Evolutionary conservation across 2,888 invertebrate genomes (phyloP).

Genomic region (Drosophila paracracens): DNA sequence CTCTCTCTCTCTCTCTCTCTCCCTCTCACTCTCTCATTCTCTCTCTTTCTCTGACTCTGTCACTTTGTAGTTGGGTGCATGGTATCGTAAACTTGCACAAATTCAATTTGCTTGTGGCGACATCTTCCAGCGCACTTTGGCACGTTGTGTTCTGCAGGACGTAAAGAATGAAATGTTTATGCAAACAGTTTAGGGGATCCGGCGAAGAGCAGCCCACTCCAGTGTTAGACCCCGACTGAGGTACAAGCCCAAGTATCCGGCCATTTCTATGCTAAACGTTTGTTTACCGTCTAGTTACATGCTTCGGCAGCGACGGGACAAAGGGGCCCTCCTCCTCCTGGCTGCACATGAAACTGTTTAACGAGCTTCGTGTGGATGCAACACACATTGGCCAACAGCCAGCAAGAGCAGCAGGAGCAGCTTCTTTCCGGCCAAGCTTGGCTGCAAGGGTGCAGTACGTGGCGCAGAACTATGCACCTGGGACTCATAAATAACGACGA

Average conservation of each 20-base stretch:
- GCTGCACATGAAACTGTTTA: constrained; percentile 40
- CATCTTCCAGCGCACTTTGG: constrained; percentile 61
- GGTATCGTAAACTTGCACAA: constrained; percentile 47
- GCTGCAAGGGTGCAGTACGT: constrained; percentile 32
- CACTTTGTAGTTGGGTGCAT: neutral
- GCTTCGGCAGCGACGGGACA: constrained; percentile 23
- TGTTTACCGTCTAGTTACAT: constrained; percentile 66
- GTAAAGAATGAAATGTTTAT: constrained; percentile 63
- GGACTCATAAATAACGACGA: constrained; percentile 52
- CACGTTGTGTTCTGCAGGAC: constrained; percentile 54
- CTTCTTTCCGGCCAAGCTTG: constrained; percentile 2
- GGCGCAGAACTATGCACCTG: constrained; percentile 55
- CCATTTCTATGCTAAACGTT: constrained; percentile 73
- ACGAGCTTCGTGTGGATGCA: constrained; percentile 41
- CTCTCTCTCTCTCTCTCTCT: neutral
- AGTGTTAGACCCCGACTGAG: neutral
- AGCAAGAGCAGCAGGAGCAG: constrained; percentile 11
- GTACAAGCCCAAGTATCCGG: constrained; percentile 26
- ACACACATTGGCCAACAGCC: constrained; percentile 40
- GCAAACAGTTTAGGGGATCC: constrained; percentile 69
- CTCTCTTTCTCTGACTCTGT: neutral
- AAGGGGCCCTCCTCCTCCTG: neutral
- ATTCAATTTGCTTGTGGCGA: constrained; percentile 67
- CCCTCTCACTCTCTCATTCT: neutral
- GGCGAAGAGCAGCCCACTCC: neutral